Conservation (phyloP, 2,797 vertebrate species). For the Nyctibius grandis region DNA sequence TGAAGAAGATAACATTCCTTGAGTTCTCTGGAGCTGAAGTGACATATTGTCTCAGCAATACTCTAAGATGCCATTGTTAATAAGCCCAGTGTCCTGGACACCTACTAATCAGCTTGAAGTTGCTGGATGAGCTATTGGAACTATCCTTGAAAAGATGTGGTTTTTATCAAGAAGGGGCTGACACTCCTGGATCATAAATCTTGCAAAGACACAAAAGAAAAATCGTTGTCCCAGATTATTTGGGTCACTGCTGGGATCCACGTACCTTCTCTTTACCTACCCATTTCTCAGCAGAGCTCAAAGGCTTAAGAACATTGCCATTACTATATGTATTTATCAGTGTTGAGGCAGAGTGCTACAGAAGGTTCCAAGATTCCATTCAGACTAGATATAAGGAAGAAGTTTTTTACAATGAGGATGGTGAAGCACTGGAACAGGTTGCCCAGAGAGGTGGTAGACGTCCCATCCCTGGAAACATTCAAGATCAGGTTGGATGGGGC, state of each 20-base stretch:
- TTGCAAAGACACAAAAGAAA: neutral
- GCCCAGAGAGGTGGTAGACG: neutral
- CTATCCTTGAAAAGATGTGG: neutral
- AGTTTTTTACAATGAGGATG: rapidly evolving
- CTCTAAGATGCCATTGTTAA: neutral
- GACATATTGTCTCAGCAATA: neutral
- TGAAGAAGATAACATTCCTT: neutral
- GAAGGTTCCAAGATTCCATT: neutral
- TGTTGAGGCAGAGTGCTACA: neutral
- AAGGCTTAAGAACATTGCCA: neutral
- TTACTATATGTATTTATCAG: neutral
- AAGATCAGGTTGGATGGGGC: rapidly evolving
- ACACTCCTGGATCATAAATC: neutral
- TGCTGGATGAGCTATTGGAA: neutral
- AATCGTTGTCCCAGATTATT: neutral
- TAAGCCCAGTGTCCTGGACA: neutral
- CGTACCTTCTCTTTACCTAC: neutral
- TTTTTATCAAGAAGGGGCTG: neutral
- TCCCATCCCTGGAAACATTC: neutral
- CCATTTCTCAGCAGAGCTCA: neutral
- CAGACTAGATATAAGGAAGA: neutral
- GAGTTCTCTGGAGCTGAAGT: neutral
- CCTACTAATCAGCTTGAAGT: neutral
- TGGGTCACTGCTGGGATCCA: neutral
- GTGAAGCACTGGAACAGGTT: neutral